These are phyloP conservation scores for Antheraea mylitta DNA, from an alignment of 1,140 invertebrate species.

Conservation along the genomic window DNA sequence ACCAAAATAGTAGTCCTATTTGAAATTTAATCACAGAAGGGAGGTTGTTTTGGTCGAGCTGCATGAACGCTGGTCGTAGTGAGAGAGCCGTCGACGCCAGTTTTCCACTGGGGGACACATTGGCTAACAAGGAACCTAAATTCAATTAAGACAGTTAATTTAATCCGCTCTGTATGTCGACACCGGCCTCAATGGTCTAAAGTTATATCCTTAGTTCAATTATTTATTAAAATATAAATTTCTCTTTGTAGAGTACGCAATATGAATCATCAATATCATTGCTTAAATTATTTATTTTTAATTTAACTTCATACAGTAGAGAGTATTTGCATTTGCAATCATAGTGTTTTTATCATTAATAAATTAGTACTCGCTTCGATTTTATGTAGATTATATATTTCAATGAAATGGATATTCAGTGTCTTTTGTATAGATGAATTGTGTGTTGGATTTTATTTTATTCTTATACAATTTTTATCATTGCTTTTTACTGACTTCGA, in stretches of 20 bases:
- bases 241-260: neutral
- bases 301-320: neutral
- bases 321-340: no score
- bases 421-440: no score
- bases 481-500: no score
- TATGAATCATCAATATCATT: neutral
- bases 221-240: slow-evolving; percentile 22
- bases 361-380: no score
- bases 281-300: neutral
- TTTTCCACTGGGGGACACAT: slow-evolving; percentile 51
- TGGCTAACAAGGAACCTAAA: slow-evolving; percentile 71
- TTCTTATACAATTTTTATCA: no score
- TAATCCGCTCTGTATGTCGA: slow-evolving; percentile 66
- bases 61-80: slow-evolving; percentile 20
- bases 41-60: slow-evolving; percentile 11
- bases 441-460: no score
- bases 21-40: slow-evolving; percentile 14
- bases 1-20: neutral
- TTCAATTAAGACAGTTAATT: slow-evolving; percentile 78
- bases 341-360: no score
- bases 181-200: slow-evolving; percentile 43
- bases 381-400: no score
- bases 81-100: slow-evolving; percentile 25
- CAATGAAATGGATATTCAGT: no score
- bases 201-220: slow-evolving; percentile 51